Percentiles rank a stretch among this genome's conserved stretches.
phyloP scores from a whole-genome alignment of 2,888 invertebrate genomes.

The Pheosia tremula region DNA sequence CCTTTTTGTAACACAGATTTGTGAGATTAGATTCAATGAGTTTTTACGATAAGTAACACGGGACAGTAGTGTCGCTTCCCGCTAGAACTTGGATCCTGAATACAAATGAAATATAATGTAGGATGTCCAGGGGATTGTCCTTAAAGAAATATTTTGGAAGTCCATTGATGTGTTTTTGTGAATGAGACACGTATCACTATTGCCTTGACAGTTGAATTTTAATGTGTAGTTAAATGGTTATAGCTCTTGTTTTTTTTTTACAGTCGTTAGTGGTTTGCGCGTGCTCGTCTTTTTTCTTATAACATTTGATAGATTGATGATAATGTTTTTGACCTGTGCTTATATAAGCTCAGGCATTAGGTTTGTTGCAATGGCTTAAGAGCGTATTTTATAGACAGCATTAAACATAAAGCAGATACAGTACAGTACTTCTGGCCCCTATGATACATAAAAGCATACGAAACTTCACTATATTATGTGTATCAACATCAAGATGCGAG shows the following conservation, averaged over 20 bases:
- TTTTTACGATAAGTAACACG: conserved; percentile 30
- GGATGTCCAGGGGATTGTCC: conserved; percentile 30
- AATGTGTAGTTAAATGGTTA: conserved; percentile 3
- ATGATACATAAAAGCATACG: no score
- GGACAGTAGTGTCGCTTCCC: conserved; percentile 34
- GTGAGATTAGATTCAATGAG: conserved; percentile 37
- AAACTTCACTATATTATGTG: no score
- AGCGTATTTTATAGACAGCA: no score
- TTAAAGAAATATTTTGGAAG: conserved; percentile 24
- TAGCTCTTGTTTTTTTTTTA: background rate
- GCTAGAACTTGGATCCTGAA: conserved; percentile 31
- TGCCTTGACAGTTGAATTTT: conserved; percentile 2
- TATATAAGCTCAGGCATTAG: no score
- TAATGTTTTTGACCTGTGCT: background rate
- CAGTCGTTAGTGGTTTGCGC: background rate
- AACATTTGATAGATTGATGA: background rate
- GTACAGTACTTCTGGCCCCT: no score
- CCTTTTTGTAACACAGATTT: conserved; percentile 41
- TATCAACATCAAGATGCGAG: no score
- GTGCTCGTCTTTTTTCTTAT: background rate
- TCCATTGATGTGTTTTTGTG: conserved; percentile 18
- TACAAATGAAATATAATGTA: conserved; percentile 41
- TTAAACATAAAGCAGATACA: no score
- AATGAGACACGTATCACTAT: conserved; percentile 15
- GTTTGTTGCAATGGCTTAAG: no score